Base-by-base conservation (phyloP, 1,140 invertebrate genomes). In the Papilio aristodemus region DNA sequence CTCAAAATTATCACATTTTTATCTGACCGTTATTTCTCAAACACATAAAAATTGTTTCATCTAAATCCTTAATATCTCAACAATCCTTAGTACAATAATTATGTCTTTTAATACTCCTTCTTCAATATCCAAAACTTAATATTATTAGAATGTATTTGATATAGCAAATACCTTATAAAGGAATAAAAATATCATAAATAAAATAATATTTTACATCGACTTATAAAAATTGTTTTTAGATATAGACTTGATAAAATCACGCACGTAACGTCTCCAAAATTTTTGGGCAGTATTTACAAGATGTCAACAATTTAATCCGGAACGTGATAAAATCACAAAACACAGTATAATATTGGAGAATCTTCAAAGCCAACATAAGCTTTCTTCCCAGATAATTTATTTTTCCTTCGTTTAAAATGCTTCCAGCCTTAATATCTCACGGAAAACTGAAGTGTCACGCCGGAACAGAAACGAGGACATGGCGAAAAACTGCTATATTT, bases 311-410 rank as follows among this genome's bases (percentile, higher is more conserved):
- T 36, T 71, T 77, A 77, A 77, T 75, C 73, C 70, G 13, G 71
- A 69, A 77, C 76, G 76, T 77, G 76, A 77, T 77, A 60, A 70
- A 72, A 68, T 71, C 71, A 64, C 68, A 73, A 73, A 73, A 67
- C 73, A 54, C 64, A 66, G 76, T 71, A 77, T 77, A 75, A 77
- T 71, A 77, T 73, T 58, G 70, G 66, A 73, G 68, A 54, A 71
- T 69, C 68, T 62, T 67, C 43, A 73, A 75, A 75, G 70, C 70
- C 72, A 73, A 77, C 76, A 70, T 68, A 70, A 71, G 69, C 69
- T 68, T 74, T 69, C 67, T 69, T 68, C 63, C 36, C 43, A 67
- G 70, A 73, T 70, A 73, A 68, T 76, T 76, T 73, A 68, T 76
- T 76, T 73, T 71, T 70, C 64, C 62, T 62, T 60, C 70, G 63